Base-by-base conservation (phyloP, 2,797 vertebrate genomes). In the Argya squamiceps region DNA sequence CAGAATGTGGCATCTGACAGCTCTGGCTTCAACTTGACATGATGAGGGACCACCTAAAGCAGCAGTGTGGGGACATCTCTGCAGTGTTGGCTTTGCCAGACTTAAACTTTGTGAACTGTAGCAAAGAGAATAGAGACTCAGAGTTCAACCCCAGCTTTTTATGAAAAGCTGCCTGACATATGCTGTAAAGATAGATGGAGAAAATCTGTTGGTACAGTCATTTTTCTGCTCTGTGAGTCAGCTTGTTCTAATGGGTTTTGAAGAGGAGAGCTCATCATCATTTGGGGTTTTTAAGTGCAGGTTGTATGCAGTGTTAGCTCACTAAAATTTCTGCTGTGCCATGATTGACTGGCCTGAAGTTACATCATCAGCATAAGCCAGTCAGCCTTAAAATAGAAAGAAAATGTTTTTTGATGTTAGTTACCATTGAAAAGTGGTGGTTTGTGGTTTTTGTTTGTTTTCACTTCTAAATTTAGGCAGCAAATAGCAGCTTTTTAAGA, bases 261-360 rank as follows among this genome's bases (percentile, higher is more conserved):
- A 94, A 93, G 84, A 89, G 71, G 92, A 92, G 63, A 89, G 92
- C 91, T 94, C 87, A 84, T 95, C 68, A 69, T 91, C 52, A 41
- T 95, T 92, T 95, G 89, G 83, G 89, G 87, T 85, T 96, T 96
- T 96, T 92, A 96, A 96, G 92, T 94, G 89, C 93, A 92, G 67
- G 81, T 93, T 96, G 68, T 84, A 64, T 80, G 60, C 89, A 77
- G 78, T 19, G 68, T 85, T 97, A 83, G 86, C 84, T 93, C 62
- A 56, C 84, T 84, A 21, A 41, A 34, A 84, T 88, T 82, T 92
- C 88, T 96, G 64, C 81, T 92, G 27, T 92, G 71, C 91, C 15
- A 3, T 74, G 64, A 84, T 89, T 93, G 93, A 88, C 85, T 96
- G 78, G 50, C 84, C 70, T 69, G 8, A 89, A 90, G 60, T 89